Conservation (phyloP, 1,140 invertebrate species). For the Drosophila seguyi region DNA sequence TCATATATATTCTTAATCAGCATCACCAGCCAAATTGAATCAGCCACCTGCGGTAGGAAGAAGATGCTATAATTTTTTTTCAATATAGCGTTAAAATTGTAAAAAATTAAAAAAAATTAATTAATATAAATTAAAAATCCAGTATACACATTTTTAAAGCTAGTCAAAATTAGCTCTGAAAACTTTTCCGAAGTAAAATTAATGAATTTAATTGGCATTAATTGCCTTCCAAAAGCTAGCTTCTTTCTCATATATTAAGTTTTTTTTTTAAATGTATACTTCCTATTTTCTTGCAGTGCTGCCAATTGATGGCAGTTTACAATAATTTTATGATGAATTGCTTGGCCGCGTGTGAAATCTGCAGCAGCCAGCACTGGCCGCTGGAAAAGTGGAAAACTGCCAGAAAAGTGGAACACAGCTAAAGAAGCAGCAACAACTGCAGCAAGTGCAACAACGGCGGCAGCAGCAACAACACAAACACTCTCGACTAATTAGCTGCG, state of each 20-base stretch:
- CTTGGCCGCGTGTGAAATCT: constrained; percentile 83
- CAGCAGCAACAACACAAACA: constrained; percentile 62
- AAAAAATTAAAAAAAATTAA: too few species aligned
- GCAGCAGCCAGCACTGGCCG: constrained; percentile 55
- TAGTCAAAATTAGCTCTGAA: too few species aligned
- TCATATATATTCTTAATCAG: too few species aligned
- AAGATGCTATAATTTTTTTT: too few species aligned
- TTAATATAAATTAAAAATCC: too few species aligned
- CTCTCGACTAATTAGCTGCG: constrained; percentile 84
- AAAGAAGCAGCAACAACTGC: constrained; percentile 69
- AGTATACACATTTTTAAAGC: too few species aligned
- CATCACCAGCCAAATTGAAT: too few species aligned
- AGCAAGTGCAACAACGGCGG: constrained; percentile 47
- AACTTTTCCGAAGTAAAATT: too few species aligned
- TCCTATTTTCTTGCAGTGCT: constrained; percentile 9
- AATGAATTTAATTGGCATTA: too few species aligned
- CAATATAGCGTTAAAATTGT: too few species aligned
- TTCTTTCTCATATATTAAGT: neutral
- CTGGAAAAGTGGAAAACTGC: constrained; percentile 78
- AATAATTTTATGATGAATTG: constrained; percentile 84
- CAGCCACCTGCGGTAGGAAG: too few species aligned
- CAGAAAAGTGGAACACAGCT: constrained; percentile 81
- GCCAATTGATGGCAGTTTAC: constrained; percentile 70
- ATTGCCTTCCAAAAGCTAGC: too few species aligned
- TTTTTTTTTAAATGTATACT: neutral